Evolutionary conservation across 2,113 vertebrate species (phyloP).

Genomic region (Aptenodytes forsteri): DNA sequence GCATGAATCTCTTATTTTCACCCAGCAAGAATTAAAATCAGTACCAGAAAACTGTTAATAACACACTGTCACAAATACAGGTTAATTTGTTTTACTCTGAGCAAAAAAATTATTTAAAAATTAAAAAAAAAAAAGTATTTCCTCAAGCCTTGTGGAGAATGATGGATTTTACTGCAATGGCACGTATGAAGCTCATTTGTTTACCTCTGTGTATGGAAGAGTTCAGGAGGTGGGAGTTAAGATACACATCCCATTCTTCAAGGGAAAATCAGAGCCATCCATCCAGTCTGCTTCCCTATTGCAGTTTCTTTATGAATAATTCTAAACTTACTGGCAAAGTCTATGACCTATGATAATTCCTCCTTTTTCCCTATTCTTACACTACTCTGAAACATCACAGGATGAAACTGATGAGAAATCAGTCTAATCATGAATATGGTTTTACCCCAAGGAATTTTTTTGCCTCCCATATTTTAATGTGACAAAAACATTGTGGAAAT

Average conservation of each 20-base stretch:
- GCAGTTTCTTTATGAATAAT: neutral
- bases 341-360: neutral
- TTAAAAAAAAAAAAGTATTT: neutral
- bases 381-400: neutral
- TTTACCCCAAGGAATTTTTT: neutral
- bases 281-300: neutral
- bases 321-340: neutral
- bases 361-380: neutral
- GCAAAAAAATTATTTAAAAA: neutral
- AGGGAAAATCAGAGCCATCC: neutral
- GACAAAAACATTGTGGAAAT: neutral
- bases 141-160: neutral
- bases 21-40: neutral
- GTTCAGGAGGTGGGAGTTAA: conserved; percentile 16
- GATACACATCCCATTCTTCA: neutral
- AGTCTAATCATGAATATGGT: neutral
- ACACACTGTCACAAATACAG: neutral
- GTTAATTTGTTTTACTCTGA: conserved; percentile 12
- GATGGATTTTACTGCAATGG: neutral
- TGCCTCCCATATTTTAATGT: neutral
- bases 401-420: neutral
- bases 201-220: conserved; percentile 12
- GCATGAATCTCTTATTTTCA: neutral
- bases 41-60: neutral
- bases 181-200: neutral